Evolutionary conservation across 2,113 vertebrate species (phyloP).

Genomic region (Azemiops feae): DNA sequence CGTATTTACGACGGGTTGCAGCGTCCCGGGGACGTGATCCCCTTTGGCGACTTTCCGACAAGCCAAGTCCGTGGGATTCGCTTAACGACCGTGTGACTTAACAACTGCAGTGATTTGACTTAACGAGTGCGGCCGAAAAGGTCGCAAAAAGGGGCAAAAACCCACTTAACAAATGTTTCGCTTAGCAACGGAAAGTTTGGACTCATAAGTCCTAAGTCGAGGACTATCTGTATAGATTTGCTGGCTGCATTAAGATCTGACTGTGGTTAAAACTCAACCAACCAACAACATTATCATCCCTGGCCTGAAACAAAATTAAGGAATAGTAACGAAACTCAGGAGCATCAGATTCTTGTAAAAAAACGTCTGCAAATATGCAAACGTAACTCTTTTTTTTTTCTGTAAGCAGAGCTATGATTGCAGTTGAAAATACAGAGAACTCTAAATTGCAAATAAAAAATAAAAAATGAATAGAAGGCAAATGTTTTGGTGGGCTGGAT

Average conservation of each 20-base stretch:
- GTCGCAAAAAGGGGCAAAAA: too few relatives aligned
- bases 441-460: not conserved
- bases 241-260: not conserved
- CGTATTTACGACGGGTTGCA: too few relatives aligned
- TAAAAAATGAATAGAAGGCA: not conserved
- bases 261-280: not conserved
- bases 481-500: not conserved
- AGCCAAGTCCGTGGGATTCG: too few relatives aligned
- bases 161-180: too few relatives aligned
- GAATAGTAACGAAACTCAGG: not conserved
- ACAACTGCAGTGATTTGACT: too few relatives aligned
- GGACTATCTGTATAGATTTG: not conserved
- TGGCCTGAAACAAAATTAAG: not conserved
- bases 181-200: too few relatives aligned
- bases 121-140: too few relatives aligned
- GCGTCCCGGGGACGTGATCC: too few relatives aligned
- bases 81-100: too few relatives aligned
- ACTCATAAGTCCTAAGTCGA: too few relatives aligned
- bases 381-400: not conserved
- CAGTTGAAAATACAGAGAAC: not conserved
- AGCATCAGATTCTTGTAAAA: not conserved
- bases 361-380: not conserved
- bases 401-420: not conserved
- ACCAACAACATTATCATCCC: not conserved
- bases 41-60: too few relatives aligned